Evolutionary conservation across 37 sponge, comb jelly and placozoan genomes (phyloP), one percentile per base, ranked within the genome.

Genomic region (Axinella damicornis): DNA sequence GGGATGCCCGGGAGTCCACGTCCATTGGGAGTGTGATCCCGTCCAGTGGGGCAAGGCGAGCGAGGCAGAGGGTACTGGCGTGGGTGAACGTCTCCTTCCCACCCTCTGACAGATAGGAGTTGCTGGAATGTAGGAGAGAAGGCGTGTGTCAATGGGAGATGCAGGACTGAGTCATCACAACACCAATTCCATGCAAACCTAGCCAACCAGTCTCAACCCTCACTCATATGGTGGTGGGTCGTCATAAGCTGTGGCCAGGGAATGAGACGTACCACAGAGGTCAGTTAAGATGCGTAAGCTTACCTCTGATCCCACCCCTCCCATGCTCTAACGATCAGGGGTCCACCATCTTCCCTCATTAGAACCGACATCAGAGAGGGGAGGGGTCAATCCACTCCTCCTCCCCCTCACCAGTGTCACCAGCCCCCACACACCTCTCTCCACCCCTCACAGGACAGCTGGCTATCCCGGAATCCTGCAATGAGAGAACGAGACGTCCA

Each of bases 31-130:
- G 73, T 0, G 55, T 39, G 30, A 73, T 41, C 27, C 54, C 52
- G 24, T 22, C 73, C 73, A 73, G 46, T 12, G 27, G 28, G 6
- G 52, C 40, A n/a, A 30, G 30, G 73, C 30, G 24, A 22, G 28
- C n/a, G 46, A 73, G 73, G 18, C 46, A 37, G 30, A 73, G 73
- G 52, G 35, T n/a, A 46, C 11, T 41, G 52, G 73, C 73, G 38
- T 24, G 55, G 27, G 73, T 30, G 52, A 73, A 46, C n/a, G 24
- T 52, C 28, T 21, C 28, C 27, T 28, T n/a, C 27, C 30, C 40
- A 46, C 73, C 52, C 40, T 73, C 73, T n/a, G 52, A 52, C 25
- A 73, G 73, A 39, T 53, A 40, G 28, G 6, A 46, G 6, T 46
- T 73, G 73, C 35, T 28, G 40, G 30, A 24, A n/a, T n/a, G 55